Evolutionary conservation across 2,797 vertebrate genomes (phyloP), one percentile per base, ranked within the genome.

Genomic region (Poeciliopsis gracilis): DNA sequence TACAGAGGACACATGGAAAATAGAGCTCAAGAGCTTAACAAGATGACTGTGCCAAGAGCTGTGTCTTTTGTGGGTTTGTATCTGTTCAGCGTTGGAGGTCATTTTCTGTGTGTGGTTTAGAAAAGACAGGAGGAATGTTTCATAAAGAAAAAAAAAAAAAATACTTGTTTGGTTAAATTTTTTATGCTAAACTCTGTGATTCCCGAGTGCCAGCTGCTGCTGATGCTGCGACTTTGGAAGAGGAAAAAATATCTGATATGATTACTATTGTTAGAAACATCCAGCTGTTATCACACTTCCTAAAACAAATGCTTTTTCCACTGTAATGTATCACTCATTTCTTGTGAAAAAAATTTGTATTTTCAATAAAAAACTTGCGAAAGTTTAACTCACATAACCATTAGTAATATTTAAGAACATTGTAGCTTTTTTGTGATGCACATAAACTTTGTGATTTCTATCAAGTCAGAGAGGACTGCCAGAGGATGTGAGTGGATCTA

Each of bases 1-100:
- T 67, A 47, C 25, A 81, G 77, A 85, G 75, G 85, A 28, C 87
- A 76, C 81, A 59, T 75, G 67, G 76, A 83, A 85, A 87, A 85
- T 85, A 76, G 72, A 25, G 57, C 77, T 78, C 73, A 57, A 63
- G 73, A 76, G 88, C 82, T 85, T 77, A 82, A 75, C 43, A 53
- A 47, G 71, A 87, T 82, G 73, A 82, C 41, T 73, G 43, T 33
- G 70, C 59, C 25, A 66, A 78, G 46, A 63, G 43, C 72, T 78
- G 77, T 73, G 5, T 82, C 70, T 53, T 75, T 43, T 83, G 76
- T 69, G 55, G 33, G 33, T 78, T 75, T 73, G 20, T 73, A 72
- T 78, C 15, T 76, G 53, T 46, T 79, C 75, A 59, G 57, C 70
- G 63, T 77, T 78, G 71, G 66, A 88, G 76, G 81, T 82, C 77